These are phyloP conservation scores for Ammodramus savannarum DNA, from an alignment of 2,113 vertebrate species.

Conservation along the genomic window DNA sequence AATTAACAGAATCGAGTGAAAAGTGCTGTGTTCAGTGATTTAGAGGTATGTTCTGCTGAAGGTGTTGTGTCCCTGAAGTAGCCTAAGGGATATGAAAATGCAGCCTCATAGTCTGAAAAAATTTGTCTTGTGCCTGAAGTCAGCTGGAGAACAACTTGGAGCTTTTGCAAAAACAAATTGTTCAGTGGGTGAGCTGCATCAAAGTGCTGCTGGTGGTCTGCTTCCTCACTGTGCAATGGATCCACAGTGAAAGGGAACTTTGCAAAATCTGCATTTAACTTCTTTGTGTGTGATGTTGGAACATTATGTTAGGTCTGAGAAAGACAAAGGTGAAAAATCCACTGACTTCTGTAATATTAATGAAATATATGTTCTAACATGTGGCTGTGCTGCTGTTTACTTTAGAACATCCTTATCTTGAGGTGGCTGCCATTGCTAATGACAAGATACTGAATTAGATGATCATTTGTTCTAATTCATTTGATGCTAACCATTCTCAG, in stretches of 20 bases:
- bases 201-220: background rate
- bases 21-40: background rate
- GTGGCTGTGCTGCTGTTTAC: background rate
- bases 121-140: background rate
- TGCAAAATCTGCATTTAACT: background rate
- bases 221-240: background rate
- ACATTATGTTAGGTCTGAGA: background rate
- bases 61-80: background rate
- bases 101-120: background rate
- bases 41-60: background rate
- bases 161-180: background rate
- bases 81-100: background rate
- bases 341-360: background rate
- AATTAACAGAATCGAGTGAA: background rate
- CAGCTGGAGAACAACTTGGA: background rate
- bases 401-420: background rate
- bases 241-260: background rate
- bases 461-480: background rate
- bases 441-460: background rate
- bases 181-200: background rate
- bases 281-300: background rate
- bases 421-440: background rate
- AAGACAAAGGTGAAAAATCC: background rate
- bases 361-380: fast-evolving
- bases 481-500: background rate